Evolutionary conservation across 2,888 invertebrate species (phyloP), one percentile per base, ranked within the genome.

Genomic region (Drymonia ruficornis): DNA sequence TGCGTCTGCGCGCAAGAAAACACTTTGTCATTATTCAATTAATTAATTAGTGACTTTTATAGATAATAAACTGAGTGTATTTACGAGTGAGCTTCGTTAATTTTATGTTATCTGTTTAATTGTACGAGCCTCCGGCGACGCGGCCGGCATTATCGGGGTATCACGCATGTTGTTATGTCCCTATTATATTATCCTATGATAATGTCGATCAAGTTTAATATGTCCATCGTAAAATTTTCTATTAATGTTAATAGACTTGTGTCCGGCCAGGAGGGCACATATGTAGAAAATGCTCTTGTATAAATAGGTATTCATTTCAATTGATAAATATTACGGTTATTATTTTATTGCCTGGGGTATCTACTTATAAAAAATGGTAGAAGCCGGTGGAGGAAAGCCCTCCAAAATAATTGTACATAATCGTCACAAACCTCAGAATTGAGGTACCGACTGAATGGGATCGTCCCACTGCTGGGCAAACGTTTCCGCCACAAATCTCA

Each of bases 41-140:
- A 91, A 91, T 92, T 91, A 90, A 89, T 89, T 83, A 86, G 80
- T 86, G 89, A 87, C 90, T 82, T 91, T 92, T 89, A 92, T 90
- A 84, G 91, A 88, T 89, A 86, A 80, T 92, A 89, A 90, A 91
- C 76, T 76, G 78, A 84, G 78, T 78, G 78, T 87, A 85, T 91
- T 91, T 91, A 91, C 81, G 91, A 86, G 84, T 80, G 74, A 74
- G 78, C 78, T 88, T 85, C 84, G 87, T 88, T 89, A 89, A 86
- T 87, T 89, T 89, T 86, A 88, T 86, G 84, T 85, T 86, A 89
- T 88, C 89, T 84, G 76, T 84, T 83, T 86, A 88, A 91, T 87
- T 87, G 84, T 85, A 79, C 65, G 78, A 80, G 83, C 79, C 81
- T 74, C 80, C 67, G 80, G 78, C 79, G 73, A 72, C 72, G 77